phyloP scores from a whole-genome alignment of 2,888 invertebrate genomes.

The Trichopoda pennipes region DNA sequence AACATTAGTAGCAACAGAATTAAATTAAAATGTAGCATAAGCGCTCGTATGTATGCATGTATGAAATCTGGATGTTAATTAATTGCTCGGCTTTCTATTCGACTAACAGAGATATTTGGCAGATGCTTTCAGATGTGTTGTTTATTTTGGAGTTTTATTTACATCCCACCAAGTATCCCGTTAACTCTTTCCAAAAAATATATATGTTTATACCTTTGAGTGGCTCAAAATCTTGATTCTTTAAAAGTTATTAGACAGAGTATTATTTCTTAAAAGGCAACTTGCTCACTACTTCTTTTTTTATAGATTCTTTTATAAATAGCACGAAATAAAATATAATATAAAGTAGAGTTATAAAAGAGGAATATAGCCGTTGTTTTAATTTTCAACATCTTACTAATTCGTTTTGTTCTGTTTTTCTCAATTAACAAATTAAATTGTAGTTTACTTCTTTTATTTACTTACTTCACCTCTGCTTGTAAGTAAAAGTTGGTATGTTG shows the following conservation, averaged over 20 bases:
- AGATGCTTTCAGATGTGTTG: constrained; percentile 39
- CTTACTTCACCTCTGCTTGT: constrained; percentile 68
- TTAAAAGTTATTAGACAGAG: too few species aligned
- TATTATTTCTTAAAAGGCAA: too few species aligned
- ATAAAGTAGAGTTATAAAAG: neutral
- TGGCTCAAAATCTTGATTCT: too few species aligned
- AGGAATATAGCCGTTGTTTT: neutral
- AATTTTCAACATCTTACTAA: constrained; percentile 17
- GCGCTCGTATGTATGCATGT: constrained; percentile 25
- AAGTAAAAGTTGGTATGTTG: constrained; percentile 3
- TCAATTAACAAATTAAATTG: constrained; percentile 68
- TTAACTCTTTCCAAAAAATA: too few species aligned
- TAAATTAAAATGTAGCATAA: constrained; percentile 42
- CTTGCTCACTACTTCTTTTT: too few species aligned
- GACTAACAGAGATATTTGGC: constrained; percentile 46
- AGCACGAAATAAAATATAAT: too few species aligned
- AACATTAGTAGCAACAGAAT: constrained; percentile 7
- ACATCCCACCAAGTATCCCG: too few species aligned
- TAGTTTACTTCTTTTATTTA: constrained; percentile 63
- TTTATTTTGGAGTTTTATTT: neutral
- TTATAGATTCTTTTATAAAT: too few species aligned
- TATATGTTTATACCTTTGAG: too few species aligned
- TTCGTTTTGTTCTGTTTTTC: constrained; percentile 59
- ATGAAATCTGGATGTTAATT: constrained; percentile 64
- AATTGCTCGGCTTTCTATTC: constrained; percentile 62